These are phyloP conservation scores for Rhagonycha fulva DNA, from an alignment of 2,888 invertebrate species.

Conservation along the genomic window DNA sequence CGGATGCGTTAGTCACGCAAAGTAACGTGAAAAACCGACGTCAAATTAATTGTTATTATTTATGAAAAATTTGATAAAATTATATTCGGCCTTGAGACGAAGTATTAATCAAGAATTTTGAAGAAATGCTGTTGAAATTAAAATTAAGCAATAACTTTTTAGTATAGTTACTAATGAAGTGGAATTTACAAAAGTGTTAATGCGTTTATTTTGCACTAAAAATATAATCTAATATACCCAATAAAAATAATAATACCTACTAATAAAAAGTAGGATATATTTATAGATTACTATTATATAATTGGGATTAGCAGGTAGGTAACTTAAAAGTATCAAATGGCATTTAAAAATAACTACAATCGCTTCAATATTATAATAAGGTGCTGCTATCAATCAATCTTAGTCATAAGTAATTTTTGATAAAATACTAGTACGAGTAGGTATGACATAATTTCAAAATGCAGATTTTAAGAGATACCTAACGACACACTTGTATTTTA, in stretches of 20 bases:
- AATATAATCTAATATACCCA: neutral
- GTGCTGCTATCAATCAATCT: neutral
- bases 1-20: neutral
- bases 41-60: neutral
- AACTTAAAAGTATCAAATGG: neutral
- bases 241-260: neutral
- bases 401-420: neutral
- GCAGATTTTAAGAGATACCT: neutral
- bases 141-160: neutral
- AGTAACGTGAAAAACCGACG: neutral
- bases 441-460: slow-evolving; percentile 1
- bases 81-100: neutral
- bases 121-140: neutral
- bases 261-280: neutral
- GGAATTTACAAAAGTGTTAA: neutral
- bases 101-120: neutral
- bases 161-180: neutral
- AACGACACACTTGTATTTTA: neutral
- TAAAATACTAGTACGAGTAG: neutral
- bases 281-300: neutral
- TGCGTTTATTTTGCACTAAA: neutral
- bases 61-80: neutral
- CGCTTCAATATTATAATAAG: neutral
- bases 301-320: neutral
- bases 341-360: neutral